A percentile compares a stretch with the other conserved stretches of the same genome.
These are phyloP conservation scores for Drosophila seguyi DNA, from an alignment of 1,140 invertebrate species.

Conservation along the genomic window DNA sequence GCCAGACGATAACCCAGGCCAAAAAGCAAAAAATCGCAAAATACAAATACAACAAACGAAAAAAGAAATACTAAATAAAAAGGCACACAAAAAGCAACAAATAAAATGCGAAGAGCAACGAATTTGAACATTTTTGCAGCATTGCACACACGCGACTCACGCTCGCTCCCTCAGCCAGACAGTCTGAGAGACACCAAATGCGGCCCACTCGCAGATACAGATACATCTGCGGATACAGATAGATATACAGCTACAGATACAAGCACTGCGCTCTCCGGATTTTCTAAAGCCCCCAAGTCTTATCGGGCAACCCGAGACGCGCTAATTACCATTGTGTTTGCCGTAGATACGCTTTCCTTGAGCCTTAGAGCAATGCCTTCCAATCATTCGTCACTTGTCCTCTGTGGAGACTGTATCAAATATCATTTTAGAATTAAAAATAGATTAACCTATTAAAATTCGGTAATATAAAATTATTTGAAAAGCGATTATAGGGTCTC, in stretches of 20 bases:
- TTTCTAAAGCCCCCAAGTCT: conserved; percentile 49
- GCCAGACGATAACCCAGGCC: conserved; percentile 81
- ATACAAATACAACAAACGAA: conserved; percentile 9
- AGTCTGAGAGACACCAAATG: conserved; percentile 62
- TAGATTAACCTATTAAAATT: not conserved
- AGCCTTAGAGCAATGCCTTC: conserved; percentile 7
- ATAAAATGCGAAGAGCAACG: conserved; percentile 54
- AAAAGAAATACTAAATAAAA: conserved; percentile 5
- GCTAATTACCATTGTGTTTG: conserved; percentile 58
- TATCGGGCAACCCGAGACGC: conserved; percentile 58
- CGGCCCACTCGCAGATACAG: conserved; percentile 61
- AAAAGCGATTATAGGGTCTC: not conserved
- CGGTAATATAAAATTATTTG: not conserved
- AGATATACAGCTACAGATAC: conserved; percentile 27
- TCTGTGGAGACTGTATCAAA: not conserved
- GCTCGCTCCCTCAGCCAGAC: conserved; percentile 68
- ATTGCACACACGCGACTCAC: conserved; percentile 81
- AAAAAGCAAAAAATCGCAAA: conserved; percentile 37
- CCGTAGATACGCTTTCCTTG: conserved; percentile 16
- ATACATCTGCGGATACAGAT: conserved; percentile 33
- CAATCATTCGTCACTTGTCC: not conserved
- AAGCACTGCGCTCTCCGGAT: conserved; percentile 23
- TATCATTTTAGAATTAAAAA: not conserved
- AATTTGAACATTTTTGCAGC: conserved; percentile 81
- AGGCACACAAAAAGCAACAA: conserved; percentile 30